phyloP scores from a whole-genome alignment of 2,113 vertebrate genomes.

The Myodes glareolus region DNA sequence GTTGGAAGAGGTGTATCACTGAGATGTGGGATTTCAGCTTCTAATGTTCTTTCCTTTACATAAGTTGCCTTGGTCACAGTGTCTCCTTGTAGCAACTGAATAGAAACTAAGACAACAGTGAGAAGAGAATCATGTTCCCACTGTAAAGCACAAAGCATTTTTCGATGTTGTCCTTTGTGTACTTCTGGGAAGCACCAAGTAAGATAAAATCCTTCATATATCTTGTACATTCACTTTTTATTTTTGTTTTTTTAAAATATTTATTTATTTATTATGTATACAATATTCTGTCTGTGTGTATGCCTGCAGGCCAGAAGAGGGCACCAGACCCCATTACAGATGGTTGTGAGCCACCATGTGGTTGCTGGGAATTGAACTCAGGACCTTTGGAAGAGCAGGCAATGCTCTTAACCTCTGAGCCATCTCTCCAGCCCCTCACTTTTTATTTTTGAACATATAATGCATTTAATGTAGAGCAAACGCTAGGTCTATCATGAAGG shows the following conservation, averaged over 20 bases:
- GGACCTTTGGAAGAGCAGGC: too few relatives aligned
- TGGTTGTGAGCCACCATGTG: too few relatives aligned
- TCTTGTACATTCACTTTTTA: not conserved
- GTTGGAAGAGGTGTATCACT: not conserved
- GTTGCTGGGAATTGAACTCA: too few relatives aligned
- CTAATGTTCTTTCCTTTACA: not conserved
- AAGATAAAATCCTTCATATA: not conserved
- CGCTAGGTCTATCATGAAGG: not conserved
- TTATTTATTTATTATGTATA: too few relatives aligned
- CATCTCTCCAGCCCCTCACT: too few relatives aligned
- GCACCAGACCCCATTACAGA: too few relatives aligned
- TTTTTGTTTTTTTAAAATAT: too few relatives aligned
- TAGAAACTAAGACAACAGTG: not conserved
- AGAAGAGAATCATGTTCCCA: not conserved
- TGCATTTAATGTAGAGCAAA: not conserved
- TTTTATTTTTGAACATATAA: not conserved
- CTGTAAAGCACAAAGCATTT: not conserved
- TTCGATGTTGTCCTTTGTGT: not conserved
- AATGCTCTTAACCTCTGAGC: too few relatives aligned
- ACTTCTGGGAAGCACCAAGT: not conserved
- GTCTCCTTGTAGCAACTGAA: not conserved
- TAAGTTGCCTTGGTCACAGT: not conserved
- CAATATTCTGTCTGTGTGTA: too few relatives aligned
- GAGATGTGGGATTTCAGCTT: not conserved
- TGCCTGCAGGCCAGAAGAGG: too few relatives aligned